Percentiles rank a stretch among this genome's conserved stretches.
These are phyloP conservation scores for Trachelus troglodyta DNA, from an alignment of 2,888 invertebrate genomes.

Conservation along the genomic window DNA sequence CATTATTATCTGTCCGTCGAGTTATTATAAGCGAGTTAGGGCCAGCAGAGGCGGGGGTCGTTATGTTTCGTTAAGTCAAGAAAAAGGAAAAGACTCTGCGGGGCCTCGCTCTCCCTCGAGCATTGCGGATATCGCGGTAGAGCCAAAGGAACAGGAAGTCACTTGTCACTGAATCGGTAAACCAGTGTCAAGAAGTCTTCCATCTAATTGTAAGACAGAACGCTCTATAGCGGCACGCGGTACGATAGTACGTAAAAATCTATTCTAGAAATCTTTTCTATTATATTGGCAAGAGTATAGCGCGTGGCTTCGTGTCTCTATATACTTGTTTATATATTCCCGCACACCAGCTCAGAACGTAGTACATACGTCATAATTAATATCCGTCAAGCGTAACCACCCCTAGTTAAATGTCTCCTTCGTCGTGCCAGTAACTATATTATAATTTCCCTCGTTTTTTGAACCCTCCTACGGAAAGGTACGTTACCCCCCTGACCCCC, in stretches of 20 bases:
- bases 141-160: not conserved
- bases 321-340: not conserved
- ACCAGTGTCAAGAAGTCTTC: not conserved
- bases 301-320: not conserved
- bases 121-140: not conserved
- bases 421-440: conserved; percentile 19
- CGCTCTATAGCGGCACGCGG: no score
- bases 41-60: conserved; percentile 31
- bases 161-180: not conserved
- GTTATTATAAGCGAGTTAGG: conserved; percentile 60
- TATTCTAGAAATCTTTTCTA: not conserved
- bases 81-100: not conserved
- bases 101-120: not conserved
- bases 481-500: not conserved
- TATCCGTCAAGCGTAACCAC: conserved; percentile 7
- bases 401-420: conserved; percentile 18
- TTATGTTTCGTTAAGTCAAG: conserved; percentile 25
- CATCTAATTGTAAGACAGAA: not conserved
- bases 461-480: not conserved
- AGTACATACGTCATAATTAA: not conserved
- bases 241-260: no score
- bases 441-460: conserved; percentile 20
- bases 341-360: not conserved
- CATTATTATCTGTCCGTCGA: conserved; percentile 47
- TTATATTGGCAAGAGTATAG: not conserved